Conservation (phyloP, 2,113 vertebrate genomes). For the Bothrops jararaca region DNA sequence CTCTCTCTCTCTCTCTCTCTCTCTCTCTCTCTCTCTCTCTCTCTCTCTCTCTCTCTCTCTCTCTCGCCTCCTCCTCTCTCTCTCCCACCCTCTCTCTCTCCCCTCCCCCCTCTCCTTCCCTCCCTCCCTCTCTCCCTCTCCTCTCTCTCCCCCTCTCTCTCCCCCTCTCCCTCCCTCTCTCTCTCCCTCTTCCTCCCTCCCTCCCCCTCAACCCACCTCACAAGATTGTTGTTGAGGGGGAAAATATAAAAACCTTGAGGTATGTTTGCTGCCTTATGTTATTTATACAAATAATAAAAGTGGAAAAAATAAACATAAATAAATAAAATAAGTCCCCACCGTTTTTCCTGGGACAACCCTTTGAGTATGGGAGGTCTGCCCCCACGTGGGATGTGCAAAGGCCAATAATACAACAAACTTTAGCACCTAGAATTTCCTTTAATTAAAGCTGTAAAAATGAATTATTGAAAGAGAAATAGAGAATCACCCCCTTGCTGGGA, state of each 20-base stretch:
- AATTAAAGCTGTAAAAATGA: not conserved
- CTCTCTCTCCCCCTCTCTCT: too few relatives aligned
- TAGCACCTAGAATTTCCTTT: not conserved
- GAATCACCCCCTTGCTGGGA: not conserved
- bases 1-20: too few relatives aligned
- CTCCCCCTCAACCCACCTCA: not conserved
- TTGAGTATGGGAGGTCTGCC: not conserved
- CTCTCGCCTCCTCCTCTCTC: too few relatives aligned
- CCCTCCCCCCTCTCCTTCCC: too few relatives aligned
- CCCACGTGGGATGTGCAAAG: not conserved
- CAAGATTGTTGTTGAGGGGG: not conserved
- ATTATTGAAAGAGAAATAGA: not conserved
- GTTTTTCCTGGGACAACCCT: not conserved
- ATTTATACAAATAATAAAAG: not conserved
- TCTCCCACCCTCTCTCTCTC: too few relatives aligned
- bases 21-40: too few relatives aligned
- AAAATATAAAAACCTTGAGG: not conserved
- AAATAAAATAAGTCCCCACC: not conserved
- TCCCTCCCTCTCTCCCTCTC: too few relatives aligned
- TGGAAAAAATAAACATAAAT: not conserved
- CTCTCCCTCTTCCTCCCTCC: too few relatives aligned
- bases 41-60: too few relatives aligned
- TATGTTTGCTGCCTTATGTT: not conserved
- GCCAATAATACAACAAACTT: not conserved
- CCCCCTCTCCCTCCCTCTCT: too few relatives aligned